Percentiles rank a stretch among this genome's conserved stretches.
Conservation (phyloP, 1,140 invertebrate genomes). For the Dendroctonus ponderosae region DNA sequence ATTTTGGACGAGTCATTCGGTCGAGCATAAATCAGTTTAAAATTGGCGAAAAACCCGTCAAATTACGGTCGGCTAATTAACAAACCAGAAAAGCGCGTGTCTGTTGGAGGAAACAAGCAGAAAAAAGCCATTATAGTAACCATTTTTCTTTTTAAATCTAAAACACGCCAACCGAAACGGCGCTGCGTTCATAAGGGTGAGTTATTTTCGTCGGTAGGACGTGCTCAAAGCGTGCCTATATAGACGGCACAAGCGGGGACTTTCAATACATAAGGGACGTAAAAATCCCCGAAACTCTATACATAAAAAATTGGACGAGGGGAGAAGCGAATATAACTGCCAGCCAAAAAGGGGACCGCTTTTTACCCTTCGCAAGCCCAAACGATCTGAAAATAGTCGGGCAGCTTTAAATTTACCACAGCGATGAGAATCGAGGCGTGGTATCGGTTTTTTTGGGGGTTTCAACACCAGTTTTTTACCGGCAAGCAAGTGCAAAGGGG, state of each 20-base stretch:
- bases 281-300: constrained; percentile 34
- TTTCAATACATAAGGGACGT: constrained; percentile 29
- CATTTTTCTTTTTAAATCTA: constrained; percentile 33
- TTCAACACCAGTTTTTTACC: not conserved
- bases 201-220: constrained; percentile 28
- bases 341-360: not conserved
- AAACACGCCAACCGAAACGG: constrained; percentile 14
- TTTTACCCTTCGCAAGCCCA: too few relatives aligned
- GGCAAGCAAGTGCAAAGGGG: too few relatives aligned
- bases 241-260: constrained; percentile 1
- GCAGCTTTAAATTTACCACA: too few relatives aligned
- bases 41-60: constrained; percentile 5
- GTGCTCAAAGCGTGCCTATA: constrained; percentile 28
- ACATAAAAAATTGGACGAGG: constrained; percentile 30
- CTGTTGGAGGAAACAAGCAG: constrained; percentile 19
- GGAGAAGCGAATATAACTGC: constrained; percentile 26
- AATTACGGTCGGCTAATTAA: constrained; percentile 23
- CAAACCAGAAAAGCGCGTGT: constrained; percentile 28
- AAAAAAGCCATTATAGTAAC: constrained; percentile 19
- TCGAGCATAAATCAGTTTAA: constrained; percentile 13
- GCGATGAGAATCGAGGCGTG: too few relatives aligned
- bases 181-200: constrained; percentile 8
- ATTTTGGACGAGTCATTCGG: too few relatives aligned
- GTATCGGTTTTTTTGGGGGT: not conserved
- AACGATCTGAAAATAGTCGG: too few relatives aligned